Evolutionary conservation across 2,888 invertebrate species (phyloP).

Genomic region (Agrotis clavis): DNA sequence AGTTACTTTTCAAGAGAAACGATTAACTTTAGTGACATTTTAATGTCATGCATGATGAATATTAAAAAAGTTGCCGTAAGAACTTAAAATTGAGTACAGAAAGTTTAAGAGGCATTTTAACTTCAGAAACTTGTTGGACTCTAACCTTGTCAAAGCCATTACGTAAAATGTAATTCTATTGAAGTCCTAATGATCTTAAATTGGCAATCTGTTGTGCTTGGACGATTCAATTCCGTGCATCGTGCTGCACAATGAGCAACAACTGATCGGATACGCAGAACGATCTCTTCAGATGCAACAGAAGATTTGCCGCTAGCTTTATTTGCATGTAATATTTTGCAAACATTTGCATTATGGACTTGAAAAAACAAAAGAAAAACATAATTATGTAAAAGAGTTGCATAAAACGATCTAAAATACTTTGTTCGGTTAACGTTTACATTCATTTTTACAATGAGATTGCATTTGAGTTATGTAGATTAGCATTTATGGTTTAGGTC

Average conservation of each 20-base stretch:
- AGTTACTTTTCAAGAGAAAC: constrained; percentile 24
- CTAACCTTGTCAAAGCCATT: constrained; percentile 68
- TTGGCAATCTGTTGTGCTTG: constrained; percentile 81
- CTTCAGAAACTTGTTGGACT: constrained; percentile 9
- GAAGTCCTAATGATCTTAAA: constrained; percentile 78
- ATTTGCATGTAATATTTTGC: constrained; percentile 72
- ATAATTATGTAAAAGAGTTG: constrained; percentile 57
- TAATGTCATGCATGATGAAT: constrained; percentile 28
- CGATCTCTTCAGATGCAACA: constrained; percentile 72
- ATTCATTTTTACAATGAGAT: constrained; percentile 18
- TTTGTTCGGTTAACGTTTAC: constrained; percentile 28
- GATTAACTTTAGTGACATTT: constrained; percentile 34
- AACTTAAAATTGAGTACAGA: background rate
- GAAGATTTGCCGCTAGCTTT: constrained; percentile 79
- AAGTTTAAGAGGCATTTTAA: constrained; percentile 12
- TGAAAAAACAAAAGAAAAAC: constrained; percentile 45
- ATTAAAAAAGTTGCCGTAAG: constrained; percentile 22
- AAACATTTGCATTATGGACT: constrained; percentile 55
- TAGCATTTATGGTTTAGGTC: background rate
- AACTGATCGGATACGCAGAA: constrained; percentile 78
- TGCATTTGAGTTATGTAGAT: constrained; percentile 24
- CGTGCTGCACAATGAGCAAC: constrained; percentile 73
- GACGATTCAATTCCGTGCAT: constrained; percentile 77
- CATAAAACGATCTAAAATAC: constrained; percentile 35
- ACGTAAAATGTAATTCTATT: constrained; percentile 74